Base-by-base conservation (phyloP, 2,113 vertebrate genomes). In the Lutjanus erythropterus region DNA sequence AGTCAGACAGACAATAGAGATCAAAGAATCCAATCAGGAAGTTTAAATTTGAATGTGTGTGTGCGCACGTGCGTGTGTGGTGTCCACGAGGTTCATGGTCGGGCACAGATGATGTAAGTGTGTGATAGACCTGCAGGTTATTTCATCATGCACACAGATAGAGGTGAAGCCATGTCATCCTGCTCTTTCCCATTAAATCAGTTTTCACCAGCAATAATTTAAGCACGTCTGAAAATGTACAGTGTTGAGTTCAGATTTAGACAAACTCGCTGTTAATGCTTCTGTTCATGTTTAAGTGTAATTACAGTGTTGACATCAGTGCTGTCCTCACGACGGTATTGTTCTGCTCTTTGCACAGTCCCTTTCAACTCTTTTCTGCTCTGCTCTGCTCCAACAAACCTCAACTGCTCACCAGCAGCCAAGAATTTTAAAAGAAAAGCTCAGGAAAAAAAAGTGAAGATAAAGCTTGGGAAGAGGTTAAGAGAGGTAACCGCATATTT, bases 401-500 rank as follows among this genome's bases (percentile, higher is more conserved):
- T 50, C 64, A 85, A 14, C 66, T 64, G 29, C 70, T 71, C 52
- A 56, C 58, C 42, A 64, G 83, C 41, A 80, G 84, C 89, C 81
- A 90, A 85, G 64, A 77, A 75, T 78, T 85, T 74, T 11, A 80
- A 83, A 65, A 70, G 42, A 31, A 81, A 68, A 80, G 23, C 78
- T 69, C 14, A 23, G 56, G 35, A 27, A 52, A 64, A 80, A 33
- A 67, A 70, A 27, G 19, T 59, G 50, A 74, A 88, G 80, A 90
- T 75, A 81, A 90, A 87, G 85, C 80, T 81, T 90, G 66, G 78
- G 85, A 86, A 89, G 86, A 90, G 89, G 82, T 92, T 84, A 89
- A 79, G 66, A 86, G 84, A 88, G 84, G 84, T 91, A 86, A 80
- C 69, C 56, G 6, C 86, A 78, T 80, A 81, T 81, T 86, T 83